Evolutionary conservation across 1,140 invertebrate genomes (phyloP).

Genomic region (Zaprionus africanus): DNA sequence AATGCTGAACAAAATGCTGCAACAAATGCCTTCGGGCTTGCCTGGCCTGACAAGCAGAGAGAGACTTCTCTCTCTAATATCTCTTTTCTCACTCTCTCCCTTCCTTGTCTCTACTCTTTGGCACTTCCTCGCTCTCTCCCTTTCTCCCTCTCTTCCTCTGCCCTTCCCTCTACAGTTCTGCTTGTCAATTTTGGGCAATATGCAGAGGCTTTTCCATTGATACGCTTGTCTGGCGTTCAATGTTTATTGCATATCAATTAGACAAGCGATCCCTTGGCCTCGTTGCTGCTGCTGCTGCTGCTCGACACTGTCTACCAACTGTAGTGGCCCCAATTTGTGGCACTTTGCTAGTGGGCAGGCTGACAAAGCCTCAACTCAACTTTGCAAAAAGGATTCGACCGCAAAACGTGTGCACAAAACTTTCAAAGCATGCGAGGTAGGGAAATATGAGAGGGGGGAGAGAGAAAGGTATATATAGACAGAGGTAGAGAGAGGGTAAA

Average conservation of each 20-base stretch:
- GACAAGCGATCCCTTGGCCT: constrained; percentile 20
- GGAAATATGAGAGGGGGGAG: background rate
- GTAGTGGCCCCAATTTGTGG: constrained; percentile 52
- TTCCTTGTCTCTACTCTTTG: background rate
- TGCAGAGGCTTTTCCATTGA: constrained; percentile 53
- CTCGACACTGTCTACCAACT: background rate
- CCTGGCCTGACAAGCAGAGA: constrained; percentile 14
- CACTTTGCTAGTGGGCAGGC: constrained; percentile 18
- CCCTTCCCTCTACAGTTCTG: constrained; percentile 17
- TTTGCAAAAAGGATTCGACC: constrained; percentile 20
- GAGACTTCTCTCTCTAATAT: background rate
- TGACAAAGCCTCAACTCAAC: constrained; percentile 1
- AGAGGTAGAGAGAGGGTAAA: background rate
- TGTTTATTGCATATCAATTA: constrained; percentile 81
- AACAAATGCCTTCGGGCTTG: constrained; percentile 30
- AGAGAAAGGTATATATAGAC: background rate
- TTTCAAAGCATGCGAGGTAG: constrained; percentile 59
- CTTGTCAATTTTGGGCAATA: constrained; percentile 54
- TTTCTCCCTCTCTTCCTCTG: background rate
- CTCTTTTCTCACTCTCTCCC: background rate
- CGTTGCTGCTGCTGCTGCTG: constrained; percentile 19
- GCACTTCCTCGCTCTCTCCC: background rate
- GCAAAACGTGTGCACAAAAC: constrained; percentile 68
- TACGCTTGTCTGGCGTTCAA: constrained; percentile 58
- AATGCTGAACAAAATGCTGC: constrained; percentile 61